Evolutionary conservation across 2,888 invertebrate species (phyloP).

Genomic region (Amblyjoppa proteus): DNA sequence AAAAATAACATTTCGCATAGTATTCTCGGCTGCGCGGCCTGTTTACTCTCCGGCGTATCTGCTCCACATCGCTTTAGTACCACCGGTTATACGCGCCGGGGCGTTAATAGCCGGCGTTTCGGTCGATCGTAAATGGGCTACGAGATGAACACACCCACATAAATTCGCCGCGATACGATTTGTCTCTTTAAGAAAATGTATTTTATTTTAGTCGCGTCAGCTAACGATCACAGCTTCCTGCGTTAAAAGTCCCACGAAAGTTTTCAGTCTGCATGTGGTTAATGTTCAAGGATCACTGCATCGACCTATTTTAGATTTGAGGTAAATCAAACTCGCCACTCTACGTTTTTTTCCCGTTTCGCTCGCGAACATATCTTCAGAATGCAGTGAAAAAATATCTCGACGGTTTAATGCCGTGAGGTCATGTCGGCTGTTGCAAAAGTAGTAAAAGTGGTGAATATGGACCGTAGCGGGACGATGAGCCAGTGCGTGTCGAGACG

Average conservation of each 20-base stretch:
- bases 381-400: neutral
- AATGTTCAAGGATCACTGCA: slow-evolving; percentile 10
- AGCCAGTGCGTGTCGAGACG: too few relatives aligned
- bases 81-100: neutral
- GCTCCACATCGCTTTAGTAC: neutral
- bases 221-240: slow-evolving; percentile 43
- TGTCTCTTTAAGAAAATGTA: slow-evolving; percentile 8
- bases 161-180: neutral
- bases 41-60: slow-evolving; percentile 10
- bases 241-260: slow-evolving; percentile 16
- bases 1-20: neutral
- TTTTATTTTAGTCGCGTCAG: slow-evolving; percentile 12
- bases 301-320: slow-evolving; percentile 44
- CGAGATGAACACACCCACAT: slow-evolving; percentile 1
- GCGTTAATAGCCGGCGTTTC: slow-evolving; percentile 20
- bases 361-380: neutral
- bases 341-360: neutral
- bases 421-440: neutral
- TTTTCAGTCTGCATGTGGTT: neutral
- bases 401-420: neutral
- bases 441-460: neutral
- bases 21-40: neutral
- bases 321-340: neutral
- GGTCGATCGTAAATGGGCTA: slow-evolving; percentile 30
- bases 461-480: neutral